Base-by-base conservation (phyloP, 2,797 vertebrate genomes). In the Furcifer pardalis region DNA sequence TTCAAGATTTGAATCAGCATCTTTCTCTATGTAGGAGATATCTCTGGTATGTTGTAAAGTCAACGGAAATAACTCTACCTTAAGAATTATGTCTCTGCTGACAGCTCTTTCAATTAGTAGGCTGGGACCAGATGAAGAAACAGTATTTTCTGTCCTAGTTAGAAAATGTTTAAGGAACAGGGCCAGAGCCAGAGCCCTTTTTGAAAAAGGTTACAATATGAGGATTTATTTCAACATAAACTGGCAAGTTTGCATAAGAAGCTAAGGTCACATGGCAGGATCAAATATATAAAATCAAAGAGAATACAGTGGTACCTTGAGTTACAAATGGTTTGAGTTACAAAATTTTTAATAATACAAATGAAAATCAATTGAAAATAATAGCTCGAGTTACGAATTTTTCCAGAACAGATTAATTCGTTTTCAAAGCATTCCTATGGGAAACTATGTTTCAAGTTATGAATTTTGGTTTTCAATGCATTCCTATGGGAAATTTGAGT, bases 151-250 rank as follows among this genome's bases (percentile, higher is more conserved):
- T 68, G 23, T 0, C 0, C 60, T 69, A 83, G 77, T n/a, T 7
- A 73, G 44, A 90, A 93, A 92, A 85, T 42, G 83, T 19, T 1
- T 77, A 79, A 87, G 13, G 37, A 71, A 71, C 37, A 1, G 84
- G 7, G 19, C 32, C 65, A 1, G 13, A 60, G 0, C 7, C 78
- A 46, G 76, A 74, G 74, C 80, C 79, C 30, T 30, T 56, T 13
- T 10, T 49, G 13, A 49, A 49, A 49, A 12, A 19, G 52, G 52
- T 17, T 17, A 77, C 56, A 78, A 15, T 32, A 13, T 32, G 59
- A 21, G 2, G 5, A 12, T 62, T 46, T 81, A 23, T 81, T 85
- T 30, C 12, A 8, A 12, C 8, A 42, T 21, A 46, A 71, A 46
- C n/a, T 59, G 69, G 25, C 42, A 21, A 2, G 17, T n/a, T 65